Conservation (phyloP, 2,113 vertebrate genomes). For the Sinocyclocheilus grahami region DNA sequence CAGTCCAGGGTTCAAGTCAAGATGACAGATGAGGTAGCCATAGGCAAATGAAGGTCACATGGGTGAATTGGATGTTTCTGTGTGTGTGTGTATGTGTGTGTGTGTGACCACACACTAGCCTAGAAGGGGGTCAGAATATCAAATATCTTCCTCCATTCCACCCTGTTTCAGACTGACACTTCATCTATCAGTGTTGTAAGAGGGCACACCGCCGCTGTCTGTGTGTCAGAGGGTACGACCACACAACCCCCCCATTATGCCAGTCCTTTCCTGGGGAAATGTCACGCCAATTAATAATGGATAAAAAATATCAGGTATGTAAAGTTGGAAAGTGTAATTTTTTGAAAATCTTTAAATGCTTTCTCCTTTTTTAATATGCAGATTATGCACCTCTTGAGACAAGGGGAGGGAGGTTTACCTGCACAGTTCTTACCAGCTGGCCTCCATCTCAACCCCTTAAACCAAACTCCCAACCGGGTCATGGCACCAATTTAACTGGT, state of each 20-base stretch:
- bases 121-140: slow-evolving; percentile 45
- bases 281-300: not conserved
- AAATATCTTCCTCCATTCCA: slow-evolving; percentile 39
- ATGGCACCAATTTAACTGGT: not conserved
- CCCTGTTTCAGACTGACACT: slow-evolving; percentile 30
- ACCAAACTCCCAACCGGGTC: not conserved
- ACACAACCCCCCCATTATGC: too few species aligned
- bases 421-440: not conserved
- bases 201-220: not conserved
- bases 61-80: slow-evolving; percentile 50
- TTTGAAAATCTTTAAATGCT: not conserved
- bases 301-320: too few species aligned
- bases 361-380: not conserved
- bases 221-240: slow-evolving; percentile 16
- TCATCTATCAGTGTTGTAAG: slow-evolving; percentile 55
- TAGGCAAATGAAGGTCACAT: slow-evolving; percentile 61
- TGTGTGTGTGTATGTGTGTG: slow-evolving; percentile 25
- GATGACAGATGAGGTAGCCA: slow-evolving; percentile 53
- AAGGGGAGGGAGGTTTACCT: not conserved
- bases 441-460: not conserved
- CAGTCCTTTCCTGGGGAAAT: too few species aligned
- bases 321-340: not conserved
- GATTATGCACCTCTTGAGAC: not conserved
- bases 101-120: slow-evolving; percentile 15
- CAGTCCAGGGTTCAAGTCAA: slow-evolving; percentile 40